These are phyloP conservation scores for Prunella himalayana DNA, from an alignment of 2,113 vertebrate species.

Conservation along the genomic window DNA sequence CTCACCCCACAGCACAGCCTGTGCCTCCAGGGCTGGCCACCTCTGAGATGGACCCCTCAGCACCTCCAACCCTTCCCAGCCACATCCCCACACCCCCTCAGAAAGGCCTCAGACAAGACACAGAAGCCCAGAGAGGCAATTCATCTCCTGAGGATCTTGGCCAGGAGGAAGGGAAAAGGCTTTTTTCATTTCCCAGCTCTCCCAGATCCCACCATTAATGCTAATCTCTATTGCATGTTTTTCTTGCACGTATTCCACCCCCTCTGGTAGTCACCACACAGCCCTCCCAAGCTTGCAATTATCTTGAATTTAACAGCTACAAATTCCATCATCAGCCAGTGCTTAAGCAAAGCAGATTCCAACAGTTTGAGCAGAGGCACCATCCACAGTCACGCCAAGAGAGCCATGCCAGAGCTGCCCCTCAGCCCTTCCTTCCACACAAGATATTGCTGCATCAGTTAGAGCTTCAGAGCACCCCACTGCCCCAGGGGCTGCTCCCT, in stretches of 20 bases:
- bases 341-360: background rate
- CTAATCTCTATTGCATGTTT: background rate
- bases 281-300: constrained; percentile 29
- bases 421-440: background rate
- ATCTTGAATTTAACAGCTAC: background rate
- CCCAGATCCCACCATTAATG: background rate
- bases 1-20: background rate
- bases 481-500: background rate
- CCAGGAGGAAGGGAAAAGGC: background rate
- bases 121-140: background rate
- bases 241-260: background rate
- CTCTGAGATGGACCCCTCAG: accelerated
- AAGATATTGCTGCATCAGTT: accelerated
- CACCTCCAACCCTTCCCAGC: background rate
- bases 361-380: background rate
- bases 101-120: background rate
- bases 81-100: accelerated
- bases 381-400: accelerated
- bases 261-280: constrained; percentile 7
- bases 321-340: background rate
- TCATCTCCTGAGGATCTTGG: background rate
- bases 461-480: background rate
- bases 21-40: background rate
- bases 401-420: background rate
- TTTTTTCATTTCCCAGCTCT: background rate